phyloP scores from a whole-genome alignment of 2,888 invertebrate species.

The Noctua pronuba region DNA sequence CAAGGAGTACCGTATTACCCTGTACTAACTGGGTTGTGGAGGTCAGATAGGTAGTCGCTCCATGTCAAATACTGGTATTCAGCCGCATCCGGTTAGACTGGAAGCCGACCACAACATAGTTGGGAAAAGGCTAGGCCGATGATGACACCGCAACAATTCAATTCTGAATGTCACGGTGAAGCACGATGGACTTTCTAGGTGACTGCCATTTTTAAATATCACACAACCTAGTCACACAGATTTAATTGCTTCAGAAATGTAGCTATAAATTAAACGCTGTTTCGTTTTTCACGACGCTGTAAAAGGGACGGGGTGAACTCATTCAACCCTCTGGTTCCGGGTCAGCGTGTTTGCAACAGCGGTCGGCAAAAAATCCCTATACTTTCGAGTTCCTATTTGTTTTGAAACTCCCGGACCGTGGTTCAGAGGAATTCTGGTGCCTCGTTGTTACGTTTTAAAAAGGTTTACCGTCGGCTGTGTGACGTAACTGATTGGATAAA shows the following conservation, averaged over 20 bases:
- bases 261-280: neutral
- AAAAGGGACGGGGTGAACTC: conserved; percentile 10
- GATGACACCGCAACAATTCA: neutral
- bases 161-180: neutral
- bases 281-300: conserved; percentile 27
- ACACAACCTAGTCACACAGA: neutral
- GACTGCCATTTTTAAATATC: neutral
- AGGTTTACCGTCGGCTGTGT: conserved; percentile 11
- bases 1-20: too few species aligned
- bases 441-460: conserved; percentile 26
- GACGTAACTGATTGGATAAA: conserved; percentile 38
- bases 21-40: neutral
- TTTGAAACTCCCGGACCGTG: conserved; percentile 41
- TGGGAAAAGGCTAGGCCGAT: neutral
- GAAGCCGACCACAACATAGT: neutral
- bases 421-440: conserved; percentile 22
- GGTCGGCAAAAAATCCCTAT: conserved; percentile 26
- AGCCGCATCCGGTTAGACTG: neutral
- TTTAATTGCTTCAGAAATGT: conserved; percentile 21
- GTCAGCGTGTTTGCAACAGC: conserved; percentile 39
- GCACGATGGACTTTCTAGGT: neutral
- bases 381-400: conserved; percentile 37
- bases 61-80: neutral
- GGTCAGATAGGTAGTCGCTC: neutral
- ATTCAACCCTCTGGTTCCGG: conserved; percentile 16